phyloP scores from a whole-genome alignment of 2,888 invertebrate species.

The Oithona nana region DNA sequence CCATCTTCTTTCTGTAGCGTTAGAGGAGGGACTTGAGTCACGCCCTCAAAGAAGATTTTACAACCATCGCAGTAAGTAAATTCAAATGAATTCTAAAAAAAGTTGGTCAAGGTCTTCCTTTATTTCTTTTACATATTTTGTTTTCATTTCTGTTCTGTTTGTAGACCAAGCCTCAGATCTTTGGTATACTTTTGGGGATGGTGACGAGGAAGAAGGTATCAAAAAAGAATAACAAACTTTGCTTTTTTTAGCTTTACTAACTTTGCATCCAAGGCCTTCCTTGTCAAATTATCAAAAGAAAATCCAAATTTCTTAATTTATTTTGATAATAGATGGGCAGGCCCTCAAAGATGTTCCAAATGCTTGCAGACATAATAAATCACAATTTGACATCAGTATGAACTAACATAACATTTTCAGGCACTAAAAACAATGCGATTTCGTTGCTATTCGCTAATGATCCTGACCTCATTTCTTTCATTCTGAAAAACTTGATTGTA shows the following conservation, averaged over 20 bases:
- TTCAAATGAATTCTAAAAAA: neutral
- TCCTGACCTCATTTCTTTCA: too few relatives aligned
- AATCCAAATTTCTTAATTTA: too few relatives aligned
- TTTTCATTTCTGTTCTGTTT: neutral
- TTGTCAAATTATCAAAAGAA: too few relatives aligned
- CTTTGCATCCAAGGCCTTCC: neutral
- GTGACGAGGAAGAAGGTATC: neutral
- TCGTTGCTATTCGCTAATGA: too few relatives aligned
- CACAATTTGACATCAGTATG: too few relatives aligned
- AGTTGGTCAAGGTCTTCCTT: neutral
- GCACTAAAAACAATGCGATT: too few relatives aligned
- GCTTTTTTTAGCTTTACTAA: neutral
- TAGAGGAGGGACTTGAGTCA: neutral
- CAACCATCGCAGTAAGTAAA: neutral
- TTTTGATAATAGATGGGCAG: too few relatives aligned
- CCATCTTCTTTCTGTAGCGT: neutral
- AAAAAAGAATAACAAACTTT: neutral
- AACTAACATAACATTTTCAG: too few relatives aligned
- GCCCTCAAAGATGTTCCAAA: too few relatives aligned
- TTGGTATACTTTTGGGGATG: neutral
- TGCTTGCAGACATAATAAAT: too few relatives aligned
- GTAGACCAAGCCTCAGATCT: neutral
- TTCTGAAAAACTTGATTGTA: too few relatives aligned
- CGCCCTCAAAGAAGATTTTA: neutral
- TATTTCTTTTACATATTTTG: neutral